Percentiles rank a stretch among this genome's conserved stretches.
Evolutionary conservation across 92 coral and sea anemone genomes (phyloP).

Genomic region (Micromussa lordhowensis): DNA sequence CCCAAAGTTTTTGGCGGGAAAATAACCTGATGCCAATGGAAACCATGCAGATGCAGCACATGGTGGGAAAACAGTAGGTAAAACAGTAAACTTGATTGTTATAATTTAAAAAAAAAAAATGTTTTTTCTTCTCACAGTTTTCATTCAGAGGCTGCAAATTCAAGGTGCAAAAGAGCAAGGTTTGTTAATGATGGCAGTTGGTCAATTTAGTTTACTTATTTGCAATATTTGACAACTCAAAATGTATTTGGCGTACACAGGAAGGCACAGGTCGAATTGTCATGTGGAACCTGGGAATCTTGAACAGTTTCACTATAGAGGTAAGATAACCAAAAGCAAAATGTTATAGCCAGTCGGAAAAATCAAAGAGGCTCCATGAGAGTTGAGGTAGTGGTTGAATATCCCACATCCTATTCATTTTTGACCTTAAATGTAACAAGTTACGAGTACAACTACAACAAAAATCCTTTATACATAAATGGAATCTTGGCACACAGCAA

Average conservation of each 20-base stretch:
- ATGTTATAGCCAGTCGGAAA: too few species aligned
- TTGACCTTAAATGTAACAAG: too few species aligned
- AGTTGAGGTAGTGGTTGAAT: too few species aligned
- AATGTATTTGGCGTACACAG: slow-evolving; percentile 24
- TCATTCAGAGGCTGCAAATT: slow-evolving; percentile 87
- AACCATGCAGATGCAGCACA: too few species aligned
- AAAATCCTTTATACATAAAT: too few species aligned
- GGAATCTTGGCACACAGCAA: too few species aligned
- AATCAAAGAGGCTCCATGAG: too few species aligned
- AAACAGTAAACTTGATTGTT: not conserved
- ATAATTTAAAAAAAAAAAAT: not conserved
- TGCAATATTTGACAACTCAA: not conserved
- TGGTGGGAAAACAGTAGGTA: not conserved
- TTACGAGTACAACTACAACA: too few species aligned
- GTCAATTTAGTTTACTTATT: not conserved
- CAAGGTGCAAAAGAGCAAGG: slow-evolving; percentile 97
- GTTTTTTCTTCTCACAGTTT: slow-evolving; percentile 51
- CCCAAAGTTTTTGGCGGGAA: too few species aligned
- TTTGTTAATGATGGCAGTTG: slow-evolving; percentile 17
- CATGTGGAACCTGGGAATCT: slow-evolving; percentile 92
- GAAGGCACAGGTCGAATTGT: slow-evolving; percentile 96
- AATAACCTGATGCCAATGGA: too few species aligned
- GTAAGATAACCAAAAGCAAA: slow-evolving; percentile 17
- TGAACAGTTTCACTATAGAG: slow-evolving; percentile 94
- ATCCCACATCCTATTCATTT: too few species aligned